Evolutionary conservation across 2,888 invertebrate genomes (phyloP).

Genomic region (Andrena marginata): DNA sequence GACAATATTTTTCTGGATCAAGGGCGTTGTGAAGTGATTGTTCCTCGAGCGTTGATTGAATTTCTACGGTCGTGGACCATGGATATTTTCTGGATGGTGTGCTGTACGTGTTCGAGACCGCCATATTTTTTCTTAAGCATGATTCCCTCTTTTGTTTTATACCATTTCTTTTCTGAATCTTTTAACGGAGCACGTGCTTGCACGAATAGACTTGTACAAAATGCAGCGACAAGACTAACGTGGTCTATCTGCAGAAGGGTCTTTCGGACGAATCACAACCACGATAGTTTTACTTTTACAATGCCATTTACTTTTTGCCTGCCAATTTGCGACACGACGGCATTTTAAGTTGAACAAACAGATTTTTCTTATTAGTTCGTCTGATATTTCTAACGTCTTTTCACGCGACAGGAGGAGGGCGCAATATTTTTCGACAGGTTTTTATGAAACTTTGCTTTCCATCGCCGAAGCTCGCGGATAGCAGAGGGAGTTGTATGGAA

Average conservation of each 20-base stretch:
- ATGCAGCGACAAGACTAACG: conserved; percentile 1
- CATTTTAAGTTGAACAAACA: conserved; percentile 1
- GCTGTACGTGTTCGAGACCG: conserved; percentile 1
- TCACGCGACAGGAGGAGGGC: neutral
- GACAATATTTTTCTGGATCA: neutral
- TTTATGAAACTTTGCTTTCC: neutral
- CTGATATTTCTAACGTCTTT: neutral
- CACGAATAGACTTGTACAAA: conserved; percentile 8
- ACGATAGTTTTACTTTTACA: neutral
- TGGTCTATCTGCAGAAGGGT: conserved; percentile 1
- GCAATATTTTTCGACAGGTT: neutral
- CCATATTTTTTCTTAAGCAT: neutral
- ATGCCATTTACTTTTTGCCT: conserved; percentile 17
- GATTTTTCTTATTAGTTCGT: neutral
- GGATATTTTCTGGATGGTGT: conserved; percentile 16
- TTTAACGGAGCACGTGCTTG: conserved; percentile 7
- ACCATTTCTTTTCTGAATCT: neutral
- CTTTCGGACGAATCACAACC: conserved; percentile 1
- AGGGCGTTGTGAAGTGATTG: neutral
- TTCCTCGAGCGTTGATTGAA: neutral
- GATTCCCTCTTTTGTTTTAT: neutral
- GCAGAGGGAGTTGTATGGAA: neutral
- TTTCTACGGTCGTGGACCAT: neutral
- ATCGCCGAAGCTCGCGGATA: neutral
- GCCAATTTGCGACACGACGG: conserved; percentile 4